These are phyloP conservation scores for Nycteola revayana DNA, from an alignment of 2,888 invertebrate genomes.

Conservation along the genomic window DNA sequence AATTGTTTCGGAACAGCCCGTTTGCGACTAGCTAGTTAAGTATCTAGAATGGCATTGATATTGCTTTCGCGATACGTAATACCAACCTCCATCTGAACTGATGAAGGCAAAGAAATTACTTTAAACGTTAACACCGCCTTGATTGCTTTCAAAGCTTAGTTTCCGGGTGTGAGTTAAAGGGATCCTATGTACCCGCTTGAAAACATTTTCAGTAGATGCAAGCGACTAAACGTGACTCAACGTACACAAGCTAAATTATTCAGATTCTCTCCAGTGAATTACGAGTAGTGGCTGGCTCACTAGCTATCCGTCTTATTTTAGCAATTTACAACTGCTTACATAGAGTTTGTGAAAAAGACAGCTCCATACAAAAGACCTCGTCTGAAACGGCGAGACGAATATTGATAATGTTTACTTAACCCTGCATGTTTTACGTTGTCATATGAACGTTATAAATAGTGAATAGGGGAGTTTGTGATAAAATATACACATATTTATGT, in stretches of 20 bases:
- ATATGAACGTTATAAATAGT: too few species aligned
- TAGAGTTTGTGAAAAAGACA: conserved; percentile 13
- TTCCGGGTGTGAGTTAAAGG: conserved; percentile 36
- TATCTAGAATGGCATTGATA: conserved; percentile 22
- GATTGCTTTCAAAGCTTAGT: conserved; percentile 65
- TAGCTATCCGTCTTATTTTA: conserved; percentile 33
- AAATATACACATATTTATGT: too few species aligned
- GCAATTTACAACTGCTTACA: conserved; percentile 23
- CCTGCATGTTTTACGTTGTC: too few species aligned
- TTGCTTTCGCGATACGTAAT: conserved; percentile 32
- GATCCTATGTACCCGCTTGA: conserved; percentile 44
- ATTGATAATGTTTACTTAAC: too few species aligned
- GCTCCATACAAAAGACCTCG: too few species aligned
- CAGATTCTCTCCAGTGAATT: conserved; percentile 47
- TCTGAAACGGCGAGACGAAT: too few species aligned
- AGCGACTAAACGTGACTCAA: conserved; percentile 51
- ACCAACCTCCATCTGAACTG: conserved; percentile 33
- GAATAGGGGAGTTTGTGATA: too few species aligned
- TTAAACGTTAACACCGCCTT: conserved; percentile 61
- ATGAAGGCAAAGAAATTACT: conserved; percentile 66
- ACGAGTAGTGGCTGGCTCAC: conserved; percentile 26
- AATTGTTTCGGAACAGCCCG: conserved; percentile 16
- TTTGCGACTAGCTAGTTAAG: too few species aligned
- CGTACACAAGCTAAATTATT: conserved; percentile 49
- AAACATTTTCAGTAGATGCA: conserved; percentile 50